A percentile compares a stretch with the other conserved stretches of the same genome.
phyloP scores from a whole-genome alignment of 2,797 vertebrate species.

The Tauraco hartlaubi region DNA sequence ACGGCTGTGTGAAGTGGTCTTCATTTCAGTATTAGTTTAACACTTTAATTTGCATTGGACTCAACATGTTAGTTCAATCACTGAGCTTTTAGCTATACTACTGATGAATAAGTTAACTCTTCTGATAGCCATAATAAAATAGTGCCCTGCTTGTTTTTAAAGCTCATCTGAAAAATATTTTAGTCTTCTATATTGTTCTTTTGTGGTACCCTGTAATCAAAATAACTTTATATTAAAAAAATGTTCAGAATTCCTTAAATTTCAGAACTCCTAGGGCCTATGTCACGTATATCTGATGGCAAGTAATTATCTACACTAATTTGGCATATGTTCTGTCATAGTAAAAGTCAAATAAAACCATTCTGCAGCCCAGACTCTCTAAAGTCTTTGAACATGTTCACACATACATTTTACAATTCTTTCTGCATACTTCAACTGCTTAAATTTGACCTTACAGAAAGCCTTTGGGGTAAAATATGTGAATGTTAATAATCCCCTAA shows the following conservation, averaged over 20 bases:
- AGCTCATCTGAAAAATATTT: not conserved
- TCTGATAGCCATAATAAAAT: not conserved
- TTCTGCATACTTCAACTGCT: not conserved
- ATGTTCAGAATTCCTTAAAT: not conserved
- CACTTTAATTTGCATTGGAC: not conserved
- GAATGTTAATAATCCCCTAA: conserved; percentile 43
- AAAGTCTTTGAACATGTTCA: conserved; percentile 7
- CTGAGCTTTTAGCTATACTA: not conserved
- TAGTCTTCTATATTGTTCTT: not conserved
- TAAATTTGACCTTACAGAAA: conserved; percentile 41
- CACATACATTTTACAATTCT: not conserved
- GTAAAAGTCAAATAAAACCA: conserved; percentile 12
- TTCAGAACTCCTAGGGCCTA: not conserved
- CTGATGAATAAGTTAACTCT: not conserved
- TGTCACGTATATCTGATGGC: not conserved
- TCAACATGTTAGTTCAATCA: not conserved
- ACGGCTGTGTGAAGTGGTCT: not conserved
- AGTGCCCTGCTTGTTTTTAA: not conserved
- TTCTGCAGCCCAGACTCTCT: not conserved
- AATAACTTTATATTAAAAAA: not conserved
- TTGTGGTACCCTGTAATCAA: not conserved
- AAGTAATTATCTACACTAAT: not conserved
- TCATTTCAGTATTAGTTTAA: not conserved
- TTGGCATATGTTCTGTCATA: not conserved
- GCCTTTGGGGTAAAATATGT: conserved; percentile 28